Conservation (phyloP, 1,140 invertebrate species). For the Drosophila rhopaloa region DNA sequence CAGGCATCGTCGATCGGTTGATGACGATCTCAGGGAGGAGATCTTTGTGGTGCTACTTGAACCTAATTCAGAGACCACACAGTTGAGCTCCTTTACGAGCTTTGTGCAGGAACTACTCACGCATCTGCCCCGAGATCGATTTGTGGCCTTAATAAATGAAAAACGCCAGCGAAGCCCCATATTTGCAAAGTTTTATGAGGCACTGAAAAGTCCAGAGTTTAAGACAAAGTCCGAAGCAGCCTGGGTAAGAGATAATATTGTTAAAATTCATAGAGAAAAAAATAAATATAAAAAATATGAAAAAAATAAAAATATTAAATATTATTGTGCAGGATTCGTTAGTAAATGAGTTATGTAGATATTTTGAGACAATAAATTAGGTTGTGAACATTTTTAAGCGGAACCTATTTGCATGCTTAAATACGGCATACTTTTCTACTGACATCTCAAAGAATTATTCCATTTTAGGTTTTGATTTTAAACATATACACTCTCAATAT, state of each 20-base stretch:
- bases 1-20: background rate
- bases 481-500: background rate
- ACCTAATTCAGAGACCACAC: accelerated
- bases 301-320: too few species aligned
- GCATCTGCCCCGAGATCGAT: constrained; percentile 65
- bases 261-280: too few species aligned
- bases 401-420: too few species aligned
- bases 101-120: constrained; percentile 61
- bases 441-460: too few species aligned
- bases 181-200: constrained; percentile 73
- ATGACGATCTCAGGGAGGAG: constrained; percentile 3
- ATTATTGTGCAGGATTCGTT: too few species aligned
- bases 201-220: constrained; percentile 61
- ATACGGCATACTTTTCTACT: too few species aligned
- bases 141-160: constrained; percentile 62
- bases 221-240: constrained; percentile 52
- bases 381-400: too few species aligned
- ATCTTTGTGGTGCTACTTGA: constrained; percentile 47
- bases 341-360: too few species aligned
- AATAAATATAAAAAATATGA: too few species aligned
- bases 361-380: too few species aligned
- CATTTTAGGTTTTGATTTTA: too few species aligned
- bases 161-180: constrained; percentile 48
- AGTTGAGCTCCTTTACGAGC: constrained; percentile 50
- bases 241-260: constrained; percentile 53